Evolutionary conservation across 2,797 vertebrate species (phyloP).

Genomic region (Smutsia gigantea): DNA sequence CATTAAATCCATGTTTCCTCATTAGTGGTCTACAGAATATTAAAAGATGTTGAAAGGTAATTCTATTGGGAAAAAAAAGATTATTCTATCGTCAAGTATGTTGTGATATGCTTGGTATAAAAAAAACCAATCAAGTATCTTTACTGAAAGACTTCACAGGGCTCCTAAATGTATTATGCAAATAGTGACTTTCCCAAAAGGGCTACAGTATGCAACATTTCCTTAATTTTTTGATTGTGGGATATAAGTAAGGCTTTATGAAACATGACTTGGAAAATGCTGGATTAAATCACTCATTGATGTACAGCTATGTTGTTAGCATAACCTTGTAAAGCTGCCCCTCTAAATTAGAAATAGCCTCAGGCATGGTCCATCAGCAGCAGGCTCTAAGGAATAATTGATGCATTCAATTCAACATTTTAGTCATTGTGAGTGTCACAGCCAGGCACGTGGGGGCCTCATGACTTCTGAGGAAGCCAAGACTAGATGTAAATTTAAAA

Average conservation of each 20-base stretch:
- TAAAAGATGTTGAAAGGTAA: not conserved
- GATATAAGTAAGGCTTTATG: not conserved
- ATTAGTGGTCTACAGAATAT: not conserved
- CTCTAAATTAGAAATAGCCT: not conserved
- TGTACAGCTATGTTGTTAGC: not conserved
- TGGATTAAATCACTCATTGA: not conserved
- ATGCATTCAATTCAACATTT: not conserved
- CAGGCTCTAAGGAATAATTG: not conserved
- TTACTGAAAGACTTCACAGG: not conserved
- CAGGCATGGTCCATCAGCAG: not conserved
- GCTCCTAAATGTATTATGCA: not conserved
- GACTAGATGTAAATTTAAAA: constrained; percentile 23
- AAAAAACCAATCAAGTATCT: not conserved
- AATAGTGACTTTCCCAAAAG: not conserved
- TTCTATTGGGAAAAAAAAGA: not conserved
- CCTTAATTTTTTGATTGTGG: not conserved
- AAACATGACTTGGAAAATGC: not conserved
- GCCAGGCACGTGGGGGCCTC: not conserved
- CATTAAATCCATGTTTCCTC: not conserved
- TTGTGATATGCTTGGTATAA: not conserved
- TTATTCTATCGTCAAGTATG: not conserved
- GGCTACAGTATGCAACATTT: not conserved
- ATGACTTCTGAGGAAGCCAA: not conserved
- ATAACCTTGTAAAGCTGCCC: not conserved
- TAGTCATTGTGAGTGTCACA: not conserved